Percentiles rank a stretch among this genome's conserved stretches.
These are phyloP conservation scores for Scylla paramamosain DNA, from an alignment of 1,140 invertebrate species.

Conservation along the genomic window DNA sequence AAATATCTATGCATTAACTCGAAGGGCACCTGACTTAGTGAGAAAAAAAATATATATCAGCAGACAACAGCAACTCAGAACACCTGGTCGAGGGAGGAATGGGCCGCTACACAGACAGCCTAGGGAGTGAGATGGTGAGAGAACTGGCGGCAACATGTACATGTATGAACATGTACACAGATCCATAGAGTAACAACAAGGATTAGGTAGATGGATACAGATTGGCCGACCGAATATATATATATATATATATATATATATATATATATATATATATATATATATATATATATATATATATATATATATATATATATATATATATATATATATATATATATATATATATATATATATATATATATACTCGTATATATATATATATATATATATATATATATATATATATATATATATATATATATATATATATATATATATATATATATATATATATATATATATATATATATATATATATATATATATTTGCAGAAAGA, in stretches of 20 bases:
- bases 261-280: constrained; percentile 34
- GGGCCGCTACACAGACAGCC: not conserved
- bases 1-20: not conserved
- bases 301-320: constrained; percentile 58
- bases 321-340: constrained; percentile 44
- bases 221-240: not conserved
- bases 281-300: constrained; percentile 59
- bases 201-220: not conserved
- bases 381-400: constrained; percentile 41
- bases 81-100: constrained; percentile 17
- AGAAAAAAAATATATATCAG: not conserved
- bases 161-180: too few species aligned
- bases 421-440: constrained; percentile 50
- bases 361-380: constrained; percentile 39
- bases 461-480: constrained; percentile 49
- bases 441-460: constrained; percentile 40
- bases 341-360: constrained; percentile 45
- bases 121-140: not conserved
- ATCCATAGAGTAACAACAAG: not conserved
- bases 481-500: constrained; percentile 25
- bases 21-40: not conserved
- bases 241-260: not conserved
- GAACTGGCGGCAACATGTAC: too few species aligned
- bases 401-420: constrained; percentile 38
- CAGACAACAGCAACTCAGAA: not conserved